Percentiles rank a stretch among this genome's conserved stretches.
Evolutionary conservation across 2,113 vertebrate species (phyloP).

Genomic region (Oryzias celebensis): DNA sequence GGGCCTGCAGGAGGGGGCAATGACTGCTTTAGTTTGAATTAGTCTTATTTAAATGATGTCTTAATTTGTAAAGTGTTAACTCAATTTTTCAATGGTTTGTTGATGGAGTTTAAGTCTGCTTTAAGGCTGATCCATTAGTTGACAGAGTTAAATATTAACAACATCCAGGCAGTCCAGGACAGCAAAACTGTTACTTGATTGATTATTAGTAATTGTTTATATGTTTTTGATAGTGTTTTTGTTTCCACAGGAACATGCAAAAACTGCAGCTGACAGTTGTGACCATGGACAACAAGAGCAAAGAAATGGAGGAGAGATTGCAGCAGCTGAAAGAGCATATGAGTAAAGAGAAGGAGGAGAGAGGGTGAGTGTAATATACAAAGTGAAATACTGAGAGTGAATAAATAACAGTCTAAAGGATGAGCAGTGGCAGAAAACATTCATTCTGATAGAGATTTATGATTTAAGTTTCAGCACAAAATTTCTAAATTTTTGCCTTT

Average conservation of each 20-base stretch:
- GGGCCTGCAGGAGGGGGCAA: too few species aligned
- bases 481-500: neutral
- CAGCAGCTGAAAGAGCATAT: constrained; percentile 79
- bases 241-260: constrained; percentile 78
- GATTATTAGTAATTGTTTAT: constrained; percentile 52
- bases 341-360: constrained; percentile 85
- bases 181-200: constrained; percentile 57
- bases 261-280: constrained; percentile 80
- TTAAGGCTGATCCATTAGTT: constrained; percentile 49
- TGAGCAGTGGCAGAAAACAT: neutral
- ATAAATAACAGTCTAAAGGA: neutral
- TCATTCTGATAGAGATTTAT: neutral
- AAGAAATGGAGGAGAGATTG: constrained; percentile 84
- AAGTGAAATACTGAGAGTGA: neutral
- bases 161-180: constrained; percentile 31
- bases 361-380: constrained; percentile 77
- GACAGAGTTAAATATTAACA: constrained; percentile 68
- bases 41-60: too few species aligned
- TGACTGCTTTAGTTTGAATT: too few species aligned
- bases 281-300: constrained; percentile 81
- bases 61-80: neutral
- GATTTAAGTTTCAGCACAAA: constrained; percentile 8
- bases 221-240: constrained; percentile 32
- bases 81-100: constrained; percentile 56
- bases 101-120: constrained; percentile 52